A percentile compares a stretch with the other conserved stretches of the same genome.
Conservation (phyloP, 2,888 invertebrate genomes). For the Cactoblastis cactorum region DNA sequence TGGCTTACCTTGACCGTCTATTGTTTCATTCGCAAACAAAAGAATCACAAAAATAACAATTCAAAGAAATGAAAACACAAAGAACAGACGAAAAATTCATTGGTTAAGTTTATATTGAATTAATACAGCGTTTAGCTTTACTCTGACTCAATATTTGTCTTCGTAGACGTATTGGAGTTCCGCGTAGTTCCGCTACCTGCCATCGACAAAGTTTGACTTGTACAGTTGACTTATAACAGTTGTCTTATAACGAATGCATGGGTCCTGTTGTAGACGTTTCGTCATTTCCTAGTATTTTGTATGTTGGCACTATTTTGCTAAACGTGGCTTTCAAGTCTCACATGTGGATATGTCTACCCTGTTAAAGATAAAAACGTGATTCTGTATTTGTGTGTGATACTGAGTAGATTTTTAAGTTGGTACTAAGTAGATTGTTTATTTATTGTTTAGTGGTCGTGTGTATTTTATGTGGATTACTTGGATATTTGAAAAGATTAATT, state of each 20-base stretch:
- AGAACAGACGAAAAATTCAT: neutral
- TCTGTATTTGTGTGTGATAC: no score
- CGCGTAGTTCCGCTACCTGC: neutral
- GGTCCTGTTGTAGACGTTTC: neutral
- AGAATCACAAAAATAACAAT: neutral
- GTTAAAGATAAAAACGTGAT: no score
- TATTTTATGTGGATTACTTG: no score
- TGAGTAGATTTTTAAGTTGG: no score
- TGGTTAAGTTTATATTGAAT: constrained; percentile 9
- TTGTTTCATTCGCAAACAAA: no score
- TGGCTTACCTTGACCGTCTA: no score
- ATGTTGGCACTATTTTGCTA: neutral
- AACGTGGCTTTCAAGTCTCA: no score
- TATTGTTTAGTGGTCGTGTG: no score
- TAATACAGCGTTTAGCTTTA: constrained; percentile 2
- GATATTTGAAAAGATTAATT: no score
- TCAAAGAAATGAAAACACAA: neutral
- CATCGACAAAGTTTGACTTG: constrained; percentile 3
- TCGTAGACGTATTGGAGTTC: constrained; percentile 6
- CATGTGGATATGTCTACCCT: no score
- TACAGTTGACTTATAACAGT: constrained; percentile 8
- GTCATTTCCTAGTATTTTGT: neutral
- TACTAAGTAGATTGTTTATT: no score
- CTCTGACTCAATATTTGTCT: constrained; percentile 9
- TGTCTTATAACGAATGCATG: constrained; percentile 3